These are phyloP conservation scores for Resseliella maxima DNA, from an alignment of 2,888 invertebrate genomes.

Conservation along the genomic window DNA sequence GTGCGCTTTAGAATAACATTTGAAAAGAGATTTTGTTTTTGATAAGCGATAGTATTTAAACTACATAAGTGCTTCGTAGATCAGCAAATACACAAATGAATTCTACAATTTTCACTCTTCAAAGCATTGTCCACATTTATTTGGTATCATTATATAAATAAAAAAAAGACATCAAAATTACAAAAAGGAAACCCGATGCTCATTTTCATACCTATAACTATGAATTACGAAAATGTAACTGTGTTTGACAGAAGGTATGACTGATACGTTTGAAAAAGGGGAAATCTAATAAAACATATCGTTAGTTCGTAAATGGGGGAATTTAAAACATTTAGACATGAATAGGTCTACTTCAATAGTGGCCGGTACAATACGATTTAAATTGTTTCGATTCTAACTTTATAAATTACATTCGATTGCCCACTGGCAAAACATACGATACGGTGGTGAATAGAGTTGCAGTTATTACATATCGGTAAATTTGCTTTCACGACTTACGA, in stretches of 20 bases:
- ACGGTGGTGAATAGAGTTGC: not conserved
- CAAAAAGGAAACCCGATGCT: constrained; percentile 15
- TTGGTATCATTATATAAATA: not conserved
- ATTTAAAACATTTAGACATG: constrained; percentile 51
- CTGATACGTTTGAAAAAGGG: not conserved
- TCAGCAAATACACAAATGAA: not conserved
- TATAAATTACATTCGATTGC: not conserved
- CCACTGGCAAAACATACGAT: not conserved
- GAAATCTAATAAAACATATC: not conserved
- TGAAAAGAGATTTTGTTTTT: not conserved
- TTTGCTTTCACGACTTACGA: not conserved
- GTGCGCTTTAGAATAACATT: not conserved
- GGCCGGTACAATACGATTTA: not conserved
- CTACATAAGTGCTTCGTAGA: not conserved
- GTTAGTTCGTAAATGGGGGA: not conserved
- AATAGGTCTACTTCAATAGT: not conserved
- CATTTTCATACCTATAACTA: constrained; percentile 11
- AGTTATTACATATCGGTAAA: not conserved
- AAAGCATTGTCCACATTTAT: not conserved
- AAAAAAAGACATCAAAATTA: constrained; percentile 21
- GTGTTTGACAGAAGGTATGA: not conserved
- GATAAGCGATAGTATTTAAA: not conserved
- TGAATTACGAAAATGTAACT: not conserved
- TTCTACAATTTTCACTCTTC: not conserved
- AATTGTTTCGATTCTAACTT: not conserved